Percentiles rank a stretch among this genome's conserved stretches.
Evolutionary conservation across 2,888 invertebrate genomes (phyloP).

Genomic region (Lutraria lutraria): DNA sequence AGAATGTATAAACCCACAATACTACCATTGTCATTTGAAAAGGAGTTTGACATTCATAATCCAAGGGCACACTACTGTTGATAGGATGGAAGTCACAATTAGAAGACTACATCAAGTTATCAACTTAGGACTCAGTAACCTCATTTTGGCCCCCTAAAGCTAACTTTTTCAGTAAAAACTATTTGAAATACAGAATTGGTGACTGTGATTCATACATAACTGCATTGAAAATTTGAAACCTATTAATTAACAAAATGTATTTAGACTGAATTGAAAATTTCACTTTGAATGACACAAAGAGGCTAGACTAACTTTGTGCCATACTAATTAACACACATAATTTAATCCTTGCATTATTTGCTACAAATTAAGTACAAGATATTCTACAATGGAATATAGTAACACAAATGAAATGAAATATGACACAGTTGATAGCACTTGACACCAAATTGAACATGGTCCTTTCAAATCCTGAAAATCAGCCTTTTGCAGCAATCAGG

Average conservation of each 20-base stretch:
- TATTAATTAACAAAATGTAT: conserved; percentile 7
- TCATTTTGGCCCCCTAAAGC: background rate
- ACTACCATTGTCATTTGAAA: too few species aligned
- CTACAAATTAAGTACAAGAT: conserved; percentile 4
- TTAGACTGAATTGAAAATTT: background rate
- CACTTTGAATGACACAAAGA: background rate
- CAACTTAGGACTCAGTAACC: background rate
- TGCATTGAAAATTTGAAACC: conserved; percentile 9
- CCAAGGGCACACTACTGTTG: too few species aligned
- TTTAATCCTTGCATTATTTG: background rate
- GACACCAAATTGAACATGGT: background rate
- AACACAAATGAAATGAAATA: conserved; percentile 4
- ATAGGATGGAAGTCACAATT: too few species aligned
- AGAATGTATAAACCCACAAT: too few species aligned
- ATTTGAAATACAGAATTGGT: background rate
- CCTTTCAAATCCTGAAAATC: background rate
- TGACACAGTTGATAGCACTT: background rate
- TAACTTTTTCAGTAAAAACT: background rate
- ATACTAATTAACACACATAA: background rate
- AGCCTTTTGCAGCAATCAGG: background rate
- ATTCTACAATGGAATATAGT: background rate
- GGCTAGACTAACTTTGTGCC: background rate
- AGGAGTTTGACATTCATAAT: too few species aligned
- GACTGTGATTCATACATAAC: background rate
- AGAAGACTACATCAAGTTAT: too few species aligned